Conservation (phyloP, 1,140 invertebrate genomes). For the Odontomachus brunneus region DNA sequence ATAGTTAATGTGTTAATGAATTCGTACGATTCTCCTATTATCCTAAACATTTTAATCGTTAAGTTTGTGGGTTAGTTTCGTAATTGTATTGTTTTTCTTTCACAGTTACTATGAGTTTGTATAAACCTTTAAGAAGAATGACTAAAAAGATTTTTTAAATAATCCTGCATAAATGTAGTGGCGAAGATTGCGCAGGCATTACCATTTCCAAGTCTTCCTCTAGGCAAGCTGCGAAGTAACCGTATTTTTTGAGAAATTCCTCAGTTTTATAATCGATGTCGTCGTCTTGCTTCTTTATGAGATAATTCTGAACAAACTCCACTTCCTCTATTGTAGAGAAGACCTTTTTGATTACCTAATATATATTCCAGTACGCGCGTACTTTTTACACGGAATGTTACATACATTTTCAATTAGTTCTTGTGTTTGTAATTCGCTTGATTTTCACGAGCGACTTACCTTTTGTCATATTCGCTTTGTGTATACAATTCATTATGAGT, state of each 20-base stretch:
- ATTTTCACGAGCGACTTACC: conserved; percentile 8
- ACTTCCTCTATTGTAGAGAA: not conserved
- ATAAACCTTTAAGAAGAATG: no score
- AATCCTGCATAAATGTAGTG: no score
- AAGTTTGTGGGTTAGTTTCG: no score
- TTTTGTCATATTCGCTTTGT: no score
- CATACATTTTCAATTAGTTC: not conserved
- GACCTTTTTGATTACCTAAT: not conserved
- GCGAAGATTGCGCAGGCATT: not conserved
- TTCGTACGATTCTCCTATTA: no score
- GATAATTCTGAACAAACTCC: no score
- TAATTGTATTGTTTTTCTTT: not conserved
- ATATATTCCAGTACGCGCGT: not conserved
- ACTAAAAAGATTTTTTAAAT: no score
- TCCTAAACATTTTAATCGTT: no score
- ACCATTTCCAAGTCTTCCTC: conserved; percentile 9
- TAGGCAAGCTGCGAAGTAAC: not conserved
- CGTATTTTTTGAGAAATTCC: not conserved
- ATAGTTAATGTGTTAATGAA: no score
- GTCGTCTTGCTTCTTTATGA: not conserved
- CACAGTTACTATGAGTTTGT: not conserved
- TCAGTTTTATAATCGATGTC: not conserved
- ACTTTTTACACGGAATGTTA: not conserved
- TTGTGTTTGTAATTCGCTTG: no score
- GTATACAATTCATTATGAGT: not conserved